Evolutionary conservation across 2,797 vertebrate species (phyloP), one percentile per base, ranked within the genome.

Genomic region (Spea hammondii): DNA sequence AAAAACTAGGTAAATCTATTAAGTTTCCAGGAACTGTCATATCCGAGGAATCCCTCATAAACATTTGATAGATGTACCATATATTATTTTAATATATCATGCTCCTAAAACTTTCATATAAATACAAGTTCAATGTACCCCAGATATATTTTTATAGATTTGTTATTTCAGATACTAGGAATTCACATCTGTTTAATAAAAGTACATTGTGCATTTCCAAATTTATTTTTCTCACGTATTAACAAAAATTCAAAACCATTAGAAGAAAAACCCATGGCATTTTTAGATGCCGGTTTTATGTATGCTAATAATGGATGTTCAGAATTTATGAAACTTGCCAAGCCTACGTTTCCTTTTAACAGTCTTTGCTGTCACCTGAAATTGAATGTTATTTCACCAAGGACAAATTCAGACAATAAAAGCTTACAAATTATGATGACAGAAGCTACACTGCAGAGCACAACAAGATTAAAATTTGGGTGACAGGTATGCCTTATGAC

Each of bases 391-490:
- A n/a, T 69, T 69, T 49, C 67, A 53, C 49, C 48, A 69, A 69
- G 67, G 67, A 69, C 67, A 53, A 69, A n/a, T 32, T 51, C 17
- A 6, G 14, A 51, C 67, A 51, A 69, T n/a, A 68, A 68, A 69
- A 49, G n/a, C 47, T 53, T 69, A 69, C 49, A 53, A 51, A 69
- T 69, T 51, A 53, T 51, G 67, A 51, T 69, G 67, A 69, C 67
- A 69, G n/a, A 17, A 69, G 67, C n/a, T 12, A 69, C 17, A 51
- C n/a, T 32, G 59, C 14, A 59, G 55, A 59, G 5, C 48, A 69
- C 50, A 8, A 17, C 48, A 47, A 51, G 67, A 69, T 69, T 51
- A 51, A 69, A 69, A 69, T 69, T n/a, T 69, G 12, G 17, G 49
- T 46, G 65, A 68, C 65, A 68, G 65, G 65, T 14, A 68, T 50